Evolutionary conservation across 1,140 invertebrate species (phyloP).

Genomic region (Dysdera silvatica): DNA sequence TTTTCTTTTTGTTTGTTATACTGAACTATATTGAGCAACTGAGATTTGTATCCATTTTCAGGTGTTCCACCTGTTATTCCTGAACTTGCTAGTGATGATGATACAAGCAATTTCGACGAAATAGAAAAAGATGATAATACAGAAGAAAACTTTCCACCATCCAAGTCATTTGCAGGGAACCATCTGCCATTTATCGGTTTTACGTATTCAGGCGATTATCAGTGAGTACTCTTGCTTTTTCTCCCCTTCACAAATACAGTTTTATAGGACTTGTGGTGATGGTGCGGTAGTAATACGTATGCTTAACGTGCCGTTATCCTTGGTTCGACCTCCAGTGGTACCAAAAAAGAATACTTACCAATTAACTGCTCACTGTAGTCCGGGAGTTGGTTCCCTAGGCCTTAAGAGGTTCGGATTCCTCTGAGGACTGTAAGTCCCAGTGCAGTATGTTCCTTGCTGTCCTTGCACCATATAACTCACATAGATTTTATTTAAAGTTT

Average conservation of each 20-base stretch:
- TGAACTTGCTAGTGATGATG: slow-evolving; percentile 88
- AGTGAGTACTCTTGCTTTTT: slow-evolving; percentile 5
- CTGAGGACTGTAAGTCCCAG: too few relatives aligned
- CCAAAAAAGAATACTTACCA: too few relatives aligned
- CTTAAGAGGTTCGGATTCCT: too few relatives aligned
- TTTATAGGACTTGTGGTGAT: too few relatives aligned
- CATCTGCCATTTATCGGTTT: slow-evolving; percentile 98
- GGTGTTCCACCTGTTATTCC: slow-evolving; percentile 91
- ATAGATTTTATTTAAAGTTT: too few relatives aligned
- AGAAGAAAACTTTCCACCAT: slow-evolving; percentile 83
- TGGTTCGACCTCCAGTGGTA: too few relatives aligned
- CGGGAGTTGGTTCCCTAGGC: too few relatives aligned
- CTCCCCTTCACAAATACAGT: neutral
- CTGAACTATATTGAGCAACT: slow-evolving; percentile 33
- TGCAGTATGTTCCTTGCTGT: too few relatives aligned
- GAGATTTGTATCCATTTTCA: slow-evolving; percentile 36
- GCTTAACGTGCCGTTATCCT: too few relatives aligned
- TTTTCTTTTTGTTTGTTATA: slow-evolving; percentile 8
- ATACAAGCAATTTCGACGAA: slow-evolving; percentile 97
- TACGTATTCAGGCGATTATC: slow-evolving; percentile 86
- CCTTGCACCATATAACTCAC: too few relatives aligned
- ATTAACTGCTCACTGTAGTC: too few relatives aligned
- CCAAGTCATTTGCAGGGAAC: slow-evolving; percentile 96
- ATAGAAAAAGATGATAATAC: slow-evolving; percentile 83
- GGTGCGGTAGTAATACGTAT: too few relatives aligned